Evolutionary conservation across 2,888 invertebrate genomes (phyloP), one percentile per base, ranked within the genome.

Genomic region (Tenthredo amoena): DNA sequence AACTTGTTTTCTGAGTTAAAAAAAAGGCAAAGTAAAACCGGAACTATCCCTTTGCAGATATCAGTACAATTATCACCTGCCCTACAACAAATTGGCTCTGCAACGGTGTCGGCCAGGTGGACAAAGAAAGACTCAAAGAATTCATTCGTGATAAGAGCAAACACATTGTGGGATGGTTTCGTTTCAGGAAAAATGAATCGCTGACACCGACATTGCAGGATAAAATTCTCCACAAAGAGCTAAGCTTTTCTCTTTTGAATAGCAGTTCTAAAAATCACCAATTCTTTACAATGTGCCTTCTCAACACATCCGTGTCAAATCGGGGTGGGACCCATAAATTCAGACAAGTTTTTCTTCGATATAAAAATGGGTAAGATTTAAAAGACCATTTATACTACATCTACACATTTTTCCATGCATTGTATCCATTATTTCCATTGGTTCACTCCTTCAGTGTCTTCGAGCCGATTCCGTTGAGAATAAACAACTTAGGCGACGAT

Each of bases 121-220:
- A 95, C 89, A 94, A 94, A 87, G 94, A 95, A 87, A 94, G 94
- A 88, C 90, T 96, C 2, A 91, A 93, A 85, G 94, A 94, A 7
- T 93, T 96, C 85, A 91, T 96, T 21, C 94, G 95, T 2, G 93
- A 93, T 85, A 94, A 94, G 86, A 94, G 94, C 34, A 94, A 93
- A 88, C 95, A 95, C 93, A 94, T 96, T 34, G 95, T 96, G 12
- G 96, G 96, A 37, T 96, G 96, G 96, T 96, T 96, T 91, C 95
- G 95, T 91, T 96, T 95, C 89, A 94, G 96, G 87, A 94, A 94
- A 87, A 94, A 95, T 84, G 94, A 94, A 77, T 94, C 93, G 71
- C 94, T 95, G 40, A 94, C 94, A 88, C 95, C 95, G n/a, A 95
- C 96, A 1, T 94, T 96, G 86, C 93, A 96, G 86, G 96, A 96